Percentiles rank a stretch among this genome's conserved stretches.
These are phyloP conservation scores for Drosophila testacea DNA, from an alignment of 2,888 invertebrate species.

Conservation along the genomic window DNA sequence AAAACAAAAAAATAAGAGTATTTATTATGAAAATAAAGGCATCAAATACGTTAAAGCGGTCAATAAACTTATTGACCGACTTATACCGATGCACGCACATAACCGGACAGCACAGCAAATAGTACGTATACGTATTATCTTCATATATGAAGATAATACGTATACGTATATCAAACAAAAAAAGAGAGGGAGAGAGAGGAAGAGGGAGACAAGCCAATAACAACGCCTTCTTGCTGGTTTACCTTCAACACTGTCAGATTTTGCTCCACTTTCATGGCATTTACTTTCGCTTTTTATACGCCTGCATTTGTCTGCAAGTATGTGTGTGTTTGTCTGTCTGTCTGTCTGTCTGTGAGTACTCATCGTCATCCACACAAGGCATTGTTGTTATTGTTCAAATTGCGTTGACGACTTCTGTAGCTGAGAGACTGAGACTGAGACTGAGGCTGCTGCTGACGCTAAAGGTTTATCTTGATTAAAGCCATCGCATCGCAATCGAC, in stretches of 20 bases:
- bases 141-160: too few species aligned
- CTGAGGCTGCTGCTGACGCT: conserved; percentile 18
- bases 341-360: conserved; percentile 29
- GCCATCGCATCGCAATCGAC: conserved; percentile 53
- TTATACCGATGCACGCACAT: too few species aligned
- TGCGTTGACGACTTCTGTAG: conserved; percentile 42
- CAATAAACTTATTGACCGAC: too few species aligned
- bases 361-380: conserved; percentile 38
- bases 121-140: too few species aligned
- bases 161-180: too few species aligned
- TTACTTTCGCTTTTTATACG: conserved; percentile 75
- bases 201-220: not conserved
- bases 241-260: conserved; percentile 64
- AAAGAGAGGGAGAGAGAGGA: not conserved
- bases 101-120: too few species aligned
- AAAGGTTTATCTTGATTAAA: conserved; percentile 64
- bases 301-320: not conserved
- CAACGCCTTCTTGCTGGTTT: conserved; percentile 70
- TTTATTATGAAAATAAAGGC: too few species aligned
- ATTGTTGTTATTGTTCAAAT: conserved; percentile 49
- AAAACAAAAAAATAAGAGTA: too few species aligned
- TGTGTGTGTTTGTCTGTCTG: not conserved
- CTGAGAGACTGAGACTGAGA: not conserved
- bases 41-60: too few species aligned
- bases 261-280: conserved; percentile 74